A percentile compares a stretch with the other conserved stretches of the same genome.
These are phyloP conservation scores for Leptinotarsa undecemlineata DNA, from an alignment of 1,140 invertebrate species.

Conservation along the genomic window DNA sequence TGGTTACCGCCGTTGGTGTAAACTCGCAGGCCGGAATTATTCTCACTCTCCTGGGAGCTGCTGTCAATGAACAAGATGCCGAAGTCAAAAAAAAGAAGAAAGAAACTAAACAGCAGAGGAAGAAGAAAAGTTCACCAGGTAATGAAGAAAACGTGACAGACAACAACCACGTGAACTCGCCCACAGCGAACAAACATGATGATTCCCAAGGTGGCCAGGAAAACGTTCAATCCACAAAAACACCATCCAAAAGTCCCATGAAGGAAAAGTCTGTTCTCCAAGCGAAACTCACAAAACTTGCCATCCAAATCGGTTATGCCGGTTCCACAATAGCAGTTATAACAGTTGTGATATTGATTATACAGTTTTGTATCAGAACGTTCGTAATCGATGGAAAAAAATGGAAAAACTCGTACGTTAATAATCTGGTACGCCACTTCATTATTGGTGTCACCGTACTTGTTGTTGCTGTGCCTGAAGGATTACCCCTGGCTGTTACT, in stretches of 20 bases:
- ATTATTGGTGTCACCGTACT: constrained; percentile 99
- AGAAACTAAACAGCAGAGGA: constrained; percentile 91
- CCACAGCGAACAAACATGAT: constrained; percentile 57
- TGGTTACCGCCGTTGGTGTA: constrained; percentile 97
- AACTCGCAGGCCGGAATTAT: constrained; percentile 99
- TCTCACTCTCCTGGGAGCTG: constrained; percentile 95
- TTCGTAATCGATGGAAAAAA: constrained; percentile 78
- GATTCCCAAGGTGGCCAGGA: constrained; percentile 59
- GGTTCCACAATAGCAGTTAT: constrained; percentile 96
- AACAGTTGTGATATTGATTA: constrained; percentile 94
- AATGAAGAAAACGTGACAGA: constrained; percentile 70
- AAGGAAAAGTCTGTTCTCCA: constrained; percentile 99
- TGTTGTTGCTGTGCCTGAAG: constrained; percentile 98
- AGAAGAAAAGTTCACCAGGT: constrained; percentile 86
- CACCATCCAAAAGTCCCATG: constrained; percentile 63
- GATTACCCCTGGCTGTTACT: constrained; percentile 96
- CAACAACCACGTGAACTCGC: constrained; percentile 63
- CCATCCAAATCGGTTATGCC: constrained; percentile 99
- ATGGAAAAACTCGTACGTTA: constrained; percentile 82
- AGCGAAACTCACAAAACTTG: constrained; percentile 97
- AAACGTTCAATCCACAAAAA: constrained; percentile 55
- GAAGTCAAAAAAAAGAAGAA: constrained; percentile 94
- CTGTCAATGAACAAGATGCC: constrained; percentile 88
- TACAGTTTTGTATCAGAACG: constrained; percentile 90
- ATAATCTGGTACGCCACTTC: constrained; percentile 92